phyloP scores from a whole-genome alignment of 2,888 invertebrate species.

The Maniola hyperantus region DNA sequence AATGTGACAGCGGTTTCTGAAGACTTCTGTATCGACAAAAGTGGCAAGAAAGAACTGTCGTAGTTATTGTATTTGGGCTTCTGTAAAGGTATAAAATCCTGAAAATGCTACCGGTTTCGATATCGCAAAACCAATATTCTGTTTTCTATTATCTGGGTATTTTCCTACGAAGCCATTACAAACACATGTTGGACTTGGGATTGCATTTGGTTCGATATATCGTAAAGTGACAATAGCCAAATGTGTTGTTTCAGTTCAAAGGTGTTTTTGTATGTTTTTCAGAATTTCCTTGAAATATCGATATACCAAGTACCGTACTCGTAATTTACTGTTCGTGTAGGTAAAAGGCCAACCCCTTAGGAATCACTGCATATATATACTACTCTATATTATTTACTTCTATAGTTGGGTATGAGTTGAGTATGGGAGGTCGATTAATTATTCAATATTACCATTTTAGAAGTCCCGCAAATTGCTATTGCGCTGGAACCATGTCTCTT shows the following conservation, averaged over 20 bases:
- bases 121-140: constrained; percentile 34
- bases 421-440: constrained; percentile 11
- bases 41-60: neutral
- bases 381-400: too few relatives aligned
- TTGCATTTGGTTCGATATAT: constrained; percentile 31
- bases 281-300: neutral
- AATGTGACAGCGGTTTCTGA: too few relatives aligned
- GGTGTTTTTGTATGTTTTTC: neutral
- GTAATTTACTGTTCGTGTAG: too few relatives aligned
- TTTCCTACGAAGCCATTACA: constrained; percentile 27
- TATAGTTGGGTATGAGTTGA: too few relatives aligned
- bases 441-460: constrained; percentile 6
- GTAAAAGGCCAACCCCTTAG: too few relatives aligned
- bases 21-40: too few relatives aligned
- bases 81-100: neutral
- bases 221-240: constrained; percentile 22
- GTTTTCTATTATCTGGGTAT: constrained; percentile 38
- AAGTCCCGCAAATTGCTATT: too few relatives aligned
- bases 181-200: constrained; percentile 24
- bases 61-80: neutral
- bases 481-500: too few relatives aligned
- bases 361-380: too few relatives aligned
- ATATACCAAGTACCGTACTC: neutral
- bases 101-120: constrained; percentile 16
- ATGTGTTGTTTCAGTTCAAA: neutral